These are phyloP conservation scores for Tetranychus urticae DNA, from an alignment of 1,140 invertebrate genomes.

Conservation along the genomic window DNA sequence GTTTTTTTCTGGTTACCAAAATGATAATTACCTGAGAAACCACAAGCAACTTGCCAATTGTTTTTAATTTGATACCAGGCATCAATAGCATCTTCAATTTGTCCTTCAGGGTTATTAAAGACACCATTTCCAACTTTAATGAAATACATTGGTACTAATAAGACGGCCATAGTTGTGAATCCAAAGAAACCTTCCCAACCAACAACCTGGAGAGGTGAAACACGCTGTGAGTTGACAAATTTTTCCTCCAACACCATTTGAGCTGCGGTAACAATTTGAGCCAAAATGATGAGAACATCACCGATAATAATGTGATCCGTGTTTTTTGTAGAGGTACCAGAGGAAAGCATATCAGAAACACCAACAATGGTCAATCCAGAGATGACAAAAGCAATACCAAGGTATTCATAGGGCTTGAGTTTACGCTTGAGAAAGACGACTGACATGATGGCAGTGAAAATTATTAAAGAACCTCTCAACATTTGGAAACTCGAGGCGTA, in stretches of 20 bases:
- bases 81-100: constrained; percentile 62
- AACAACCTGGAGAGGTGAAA: constrained; percentile 50
- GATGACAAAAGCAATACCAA: constrained; percentile 54
- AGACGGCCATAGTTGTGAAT: constrained; percentile 39
- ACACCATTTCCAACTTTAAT: constrained; percentile 43
- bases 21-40: constrained; percentile 32
- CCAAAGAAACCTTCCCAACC: constrained; percentile 87
- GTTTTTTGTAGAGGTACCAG: constrained; percentile 18
- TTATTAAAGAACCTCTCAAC: constrained; percentile 68
- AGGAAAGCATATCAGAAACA: constrained; percentile 18
- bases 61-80: constrained; percentile 54
- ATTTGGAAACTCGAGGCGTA: constrained; percentile 89
- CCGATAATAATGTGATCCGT: constrained; percentile 52
- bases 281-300: constrained; percentile 69
- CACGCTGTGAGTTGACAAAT: constrained; percentile 51
- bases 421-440: constrained; percentile 54
- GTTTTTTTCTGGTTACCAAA: background rate
- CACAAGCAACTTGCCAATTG: constrained; percentile 33
- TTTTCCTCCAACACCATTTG: constrained; percentile 92
- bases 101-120: constrained; percentile 33
- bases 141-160: constrained; percentile 63
- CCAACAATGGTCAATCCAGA: constrained; percentile 59
- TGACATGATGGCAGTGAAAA: constrained; percentile 76
- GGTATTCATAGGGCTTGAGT: constrained; percentile 46
- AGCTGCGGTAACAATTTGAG: constrained; percentile 62